Base-by-base conservation (phyloP, 2,113 vertebrate genomes). In the Poicephalus gulielmi region DNA sequence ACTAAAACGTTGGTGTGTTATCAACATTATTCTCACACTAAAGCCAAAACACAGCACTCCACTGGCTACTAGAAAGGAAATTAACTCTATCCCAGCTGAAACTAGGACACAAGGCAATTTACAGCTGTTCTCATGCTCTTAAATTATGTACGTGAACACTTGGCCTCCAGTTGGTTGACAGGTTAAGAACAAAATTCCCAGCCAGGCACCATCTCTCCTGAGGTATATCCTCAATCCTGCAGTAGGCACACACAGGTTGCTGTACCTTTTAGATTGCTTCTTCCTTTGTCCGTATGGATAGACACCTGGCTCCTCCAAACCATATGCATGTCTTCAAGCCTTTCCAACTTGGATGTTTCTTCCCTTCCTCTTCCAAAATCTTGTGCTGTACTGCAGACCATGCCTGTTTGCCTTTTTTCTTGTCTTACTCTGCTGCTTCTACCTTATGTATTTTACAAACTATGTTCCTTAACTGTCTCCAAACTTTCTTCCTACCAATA, bases 321-420 rank as follows among this genome's bases (percentile, higher is more conserved):
- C 43, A 57, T 0, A 1, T 0, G 2, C n/a, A 7, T 47, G 10
- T 41, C 71, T 66, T 59, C 8, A 6, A 25, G 31, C 20, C 27
- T 53, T 73, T 62, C 53, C 23, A 33, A 13, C 13, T 35, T 9
- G 13, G 47, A 68, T 49, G 9, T 43, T 82, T 73, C 22, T 52
- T 60, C 12, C 46, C 37, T 31, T 53, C 35, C 18, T 24, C 37
- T 68, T 67, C 55, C 31, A 37, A n/a, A 49, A 49, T 75, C 74
- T 57, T n/a, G 2, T 50, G 62, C 43, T 62, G 6, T 55, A 30
- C 68, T 57, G n/a, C 31, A 68, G 47, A 47, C 39, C 20, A 10
- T 49, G 31, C 7, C 31, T 55, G n/a, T 18, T 78, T 67, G 31
- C 13, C 11, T 73, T 39, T 50, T 46, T 67, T 73, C 23, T 33